Conservation (phyloP, 2,888 invertebrate species). For the Notodonta dromedarius region DNA sequence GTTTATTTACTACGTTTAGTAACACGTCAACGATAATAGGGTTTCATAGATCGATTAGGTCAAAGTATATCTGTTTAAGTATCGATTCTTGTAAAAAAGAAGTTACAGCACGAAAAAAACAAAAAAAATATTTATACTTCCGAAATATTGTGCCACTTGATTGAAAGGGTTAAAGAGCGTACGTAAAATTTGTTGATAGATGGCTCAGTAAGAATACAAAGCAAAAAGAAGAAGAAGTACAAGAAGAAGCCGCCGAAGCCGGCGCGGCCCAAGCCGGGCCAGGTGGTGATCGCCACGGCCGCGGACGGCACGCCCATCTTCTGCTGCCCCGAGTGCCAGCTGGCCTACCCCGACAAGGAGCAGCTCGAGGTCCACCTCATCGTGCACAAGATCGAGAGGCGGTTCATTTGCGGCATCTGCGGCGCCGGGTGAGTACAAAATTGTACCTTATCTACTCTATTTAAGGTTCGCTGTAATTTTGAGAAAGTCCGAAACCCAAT, state of each 20-base stretch:
- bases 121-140: no score
- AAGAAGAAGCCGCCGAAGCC: constrained; percentile 92
- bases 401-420: constrained; percentile 91
- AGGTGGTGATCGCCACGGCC: constrained; percentile 90
- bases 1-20: no score
- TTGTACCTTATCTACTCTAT: no score
- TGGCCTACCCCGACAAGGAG: constrained; percentile 92
- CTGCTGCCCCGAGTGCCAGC: constrained; percentile 92
- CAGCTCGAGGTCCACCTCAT: constrained; percentile 90
- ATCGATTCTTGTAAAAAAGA: no score
- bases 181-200: constrained; percentile 43
- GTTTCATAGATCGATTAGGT: no score
- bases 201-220: constrained; percentile 55
- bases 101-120: no score
- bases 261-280: constrained; percentile 91
- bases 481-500: no score
- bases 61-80: no score
- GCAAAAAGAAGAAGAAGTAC: constrained; percentile 90
- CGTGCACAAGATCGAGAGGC: constrained; percentile 91
- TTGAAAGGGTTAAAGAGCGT: no score
- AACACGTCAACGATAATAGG: no score
- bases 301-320: constrained; percentile 89
- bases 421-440: constrained; percentile 87
- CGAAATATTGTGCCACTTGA: no score
- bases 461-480: no score